phyloP scores from a whole-genome alignment of 2,797 vertebrate genomes.

The Anas bernieri region DNA sequence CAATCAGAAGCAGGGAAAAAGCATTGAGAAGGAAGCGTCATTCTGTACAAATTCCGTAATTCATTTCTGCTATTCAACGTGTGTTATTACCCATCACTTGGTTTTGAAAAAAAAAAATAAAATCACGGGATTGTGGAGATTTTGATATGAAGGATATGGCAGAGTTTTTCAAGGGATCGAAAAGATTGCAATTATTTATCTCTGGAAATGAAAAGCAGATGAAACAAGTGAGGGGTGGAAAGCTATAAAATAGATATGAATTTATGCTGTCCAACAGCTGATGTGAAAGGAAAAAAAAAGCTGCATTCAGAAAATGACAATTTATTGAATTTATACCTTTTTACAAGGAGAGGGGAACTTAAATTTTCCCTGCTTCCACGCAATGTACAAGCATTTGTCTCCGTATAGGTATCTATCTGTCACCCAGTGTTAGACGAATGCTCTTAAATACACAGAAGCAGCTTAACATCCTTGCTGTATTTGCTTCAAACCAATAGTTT shows the following conservation, averaged over 20 bases:
- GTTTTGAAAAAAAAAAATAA: not conserved
- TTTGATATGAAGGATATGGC: not conserved
- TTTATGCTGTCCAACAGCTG: not conserved
- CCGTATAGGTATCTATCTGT: not conserved
- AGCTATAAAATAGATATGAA: not conserved
- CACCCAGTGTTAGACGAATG: not conserved
- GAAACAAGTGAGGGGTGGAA: not conserved
- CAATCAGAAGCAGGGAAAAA: not conserved
- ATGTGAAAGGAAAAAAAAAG: not conserved
- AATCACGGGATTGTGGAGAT: not conserved
- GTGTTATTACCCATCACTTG: constrained; percentile 4
- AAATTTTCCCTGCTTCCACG: not conserved
- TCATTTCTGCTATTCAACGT: not conserved
- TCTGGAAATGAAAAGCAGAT: not conserved
- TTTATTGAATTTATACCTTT: not conserved
- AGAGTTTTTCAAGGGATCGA: not conserved
- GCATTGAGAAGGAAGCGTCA: not conserved
- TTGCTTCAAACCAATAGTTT: not conserved
- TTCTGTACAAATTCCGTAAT: not conserved
- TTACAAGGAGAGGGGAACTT: not conserved
- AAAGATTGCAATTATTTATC: not conserved
- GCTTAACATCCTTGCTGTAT: not conserved
- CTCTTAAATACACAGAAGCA: not conserved
- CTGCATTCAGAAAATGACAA: not conserved
- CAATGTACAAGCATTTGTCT: not conserved